A percentile compares a stretch with the other conserved stretches of the same genome.
These are phyloP conservation scores for Rhinogobius similis DNA, from an alignment of 2,113 vertebrate species.

Conservation along the genomic window DNA sequence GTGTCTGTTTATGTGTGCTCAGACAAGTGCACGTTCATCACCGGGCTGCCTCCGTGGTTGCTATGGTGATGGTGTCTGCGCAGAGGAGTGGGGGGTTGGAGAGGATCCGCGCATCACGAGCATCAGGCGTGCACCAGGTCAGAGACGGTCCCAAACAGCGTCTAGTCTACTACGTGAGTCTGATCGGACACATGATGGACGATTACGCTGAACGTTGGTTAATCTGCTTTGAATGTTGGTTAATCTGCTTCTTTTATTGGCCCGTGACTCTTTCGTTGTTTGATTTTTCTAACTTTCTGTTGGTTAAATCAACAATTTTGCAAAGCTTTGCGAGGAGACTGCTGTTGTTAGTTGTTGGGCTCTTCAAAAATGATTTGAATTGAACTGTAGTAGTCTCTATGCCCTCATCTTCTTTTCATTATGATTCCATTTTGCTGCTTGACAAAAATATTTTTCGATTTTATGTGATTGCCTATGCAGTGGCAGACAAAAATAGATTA, in stretches of 20 bases:
- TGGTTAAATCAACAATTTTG: too few species aligned
- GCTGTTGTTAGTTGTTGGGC: too few species aligned
- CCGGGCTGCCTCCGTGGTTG: conserved; percentile 56
- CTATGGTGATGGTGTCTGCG: conserved; percentile 62
- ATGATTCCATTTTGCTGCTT: neutral
- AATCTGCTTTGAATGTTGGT: too few species aligned
- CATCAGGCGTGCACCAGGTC: conserved; percentile 50
- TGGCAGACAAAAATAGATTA: too few species aligned
- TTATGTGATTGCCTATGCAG: too few species aligned
- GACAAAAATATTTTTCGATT: neutral
- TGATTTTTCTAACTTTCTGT: too few species aligned
- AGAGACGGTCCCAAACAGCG: conserved; percentile 55
- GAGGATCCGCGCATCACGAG: conserved; percentile 28
- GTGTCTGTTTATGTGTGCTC: conserved; percentile 18
- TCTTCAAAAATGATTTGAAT: too few species aligned
- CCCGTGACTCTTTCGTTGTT: too few species aligned
- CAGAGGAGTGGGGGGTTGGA: conserved; percentile 63
- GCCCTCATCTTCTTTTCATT: neutral
- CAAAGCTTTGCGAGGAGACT: too few species aligned
- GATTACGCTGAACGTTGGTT: conserved; percentile 3
- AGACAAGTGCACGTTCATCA: conserved; percentile 40
- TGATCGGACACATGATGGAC: conserved; percentile 65
- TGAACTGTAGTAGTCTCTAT: conserved; percentile 3
- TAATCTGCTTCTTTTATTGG: too few species aligned
- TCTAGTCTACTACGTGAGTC: neutral